A percentile compares a stretch with the other conserved stretches of the same genome.
phyloP scores from a whole-genome alignment of 1,140 invertebrate genomes.

The Drosophila nebulosa region DNA sequence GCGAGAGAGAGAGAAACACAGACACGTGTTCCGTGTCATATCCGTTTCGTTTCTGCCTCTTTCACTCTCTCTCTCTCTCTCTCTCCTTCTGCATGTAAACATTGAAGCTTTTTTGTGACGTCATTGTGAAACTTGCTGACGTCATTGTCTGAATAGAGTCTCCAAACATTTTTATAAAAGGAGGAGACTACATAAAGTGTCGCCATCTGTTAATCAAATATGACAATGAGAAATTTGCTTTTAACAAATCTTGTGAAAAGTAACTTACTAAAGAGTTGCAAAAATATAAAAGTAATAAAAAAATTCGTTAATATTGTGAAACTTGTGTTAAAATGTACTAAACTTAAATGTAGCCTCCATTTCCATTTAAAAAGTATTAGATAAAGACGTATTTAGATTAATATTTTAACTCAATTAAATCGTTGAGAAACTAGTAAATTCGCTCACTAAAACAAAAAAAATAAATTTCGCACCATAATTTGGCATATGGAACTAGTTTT shows the following conservation, averaged over 20 bases:
- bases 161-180: constrained; percentile 56
- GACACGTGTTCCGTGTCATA: constrained; percentile 7
- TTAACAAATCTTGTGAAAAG: no score
- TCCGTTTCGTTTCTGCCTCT: constrained; percentile 46
- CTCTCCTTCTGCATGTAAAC: constrained; percentile 43
- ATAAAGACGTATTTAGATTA: no score
- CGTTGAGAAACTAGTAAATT: no score
- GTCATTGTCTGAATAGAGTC: constrained; percentile 31
- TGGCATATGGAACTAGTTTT: no score
- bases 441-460: no score
- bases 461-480: no score
- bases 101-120: constrained; percentile 72
- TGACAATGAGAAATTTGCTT: neutral
- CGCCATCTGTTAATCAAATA: constrained; percentile 46
- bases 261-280: no score
- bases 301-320: no score
- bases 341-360: no score
- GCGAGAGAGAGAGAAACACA: constrained; percentile 1
- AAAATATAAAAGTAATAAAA: neutral
- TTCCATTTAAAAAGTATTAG: no score
- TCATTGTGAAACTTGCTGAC: constrained; percentile 58
- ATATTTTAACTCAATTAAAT: no score
- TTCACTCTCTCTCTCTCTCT: neutral
- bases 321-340: no score
- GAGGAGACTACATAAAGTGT: neutral